Evolutionary conservation across 1,140 invertebrate species (phyloP).

Genomic region (Rhyzopertha dominica): DNA sequence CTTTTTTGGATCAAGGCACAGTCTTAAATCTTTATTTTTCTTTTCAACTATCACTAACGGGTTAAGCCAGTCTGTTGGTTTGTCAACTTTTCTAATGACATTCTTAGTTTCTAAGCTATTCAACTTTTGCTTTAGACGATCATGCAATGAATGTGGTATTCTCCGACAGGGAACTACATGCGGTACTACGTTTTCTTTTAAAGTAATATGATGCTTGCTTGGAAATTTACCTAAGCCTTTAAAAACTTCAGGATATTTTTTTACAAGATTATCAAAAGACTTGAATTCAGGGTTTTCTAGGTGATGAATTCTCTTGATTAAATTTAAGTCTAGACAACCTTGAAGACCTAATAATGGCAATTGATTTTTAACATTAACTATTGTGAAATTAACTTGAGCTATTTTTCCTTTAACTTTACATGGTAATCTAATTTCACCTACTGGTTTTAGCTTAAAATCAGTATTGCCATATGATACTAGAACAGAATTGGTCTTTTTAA

Average conservation of each 20-base stretch:
- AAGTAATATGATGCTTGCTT: slow-evolving; percentile 2
- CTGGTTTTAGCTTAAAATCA: slow-evolving; percentile 9
- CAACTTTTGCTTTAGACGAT: slow-evolving; percentile 46
- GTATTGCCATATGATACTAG: slow-evolving; percentile 15
- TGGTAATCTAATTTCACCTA: slow-evolving; percentile 9
- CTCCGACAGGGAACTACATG: background rate
- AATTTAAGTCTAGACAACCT: background rate
- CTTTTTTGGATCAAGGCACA: slow-evolving; percentile 46
- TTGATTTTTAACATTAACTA: background rate
- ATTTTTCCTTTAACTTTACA: slow-evolving; percentile 8
- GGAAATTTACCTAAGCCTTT: slow-evolving; percentile 1
- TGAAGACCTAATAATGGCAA: background rate
- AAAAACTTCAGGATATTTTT: background rate
- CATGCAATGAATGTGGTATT: background rate
- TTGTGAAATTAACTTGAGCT: slow-evolving; percentile 10
- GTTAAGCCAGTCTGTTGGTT: slow-evolving; percentile 44
- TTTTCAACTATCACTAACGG: slow-evolving; percentile 42
- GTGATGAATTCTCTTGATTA: slow-evolving; percentile 5
- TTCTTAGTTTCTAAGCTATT: slow-evolving; percentile 37
- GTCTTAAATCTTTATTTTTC: slow-evolving; percentile 34
- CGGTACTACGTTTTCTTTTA: background rate
- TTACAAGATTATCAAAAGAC: background rate
- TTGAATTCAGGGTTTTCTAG: background rate
- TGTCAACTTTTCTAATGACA: slow-evolving; percentile 26
- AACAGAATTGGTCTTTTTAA: slow-evolving; percentile 1